Percentiles rank a stretch among this genome's conserved stretches.
Evolutionary conservation across 1,140 invertebrate genomes (phyloP).

Genomic region (Globodera rostochiensis): DNA sequence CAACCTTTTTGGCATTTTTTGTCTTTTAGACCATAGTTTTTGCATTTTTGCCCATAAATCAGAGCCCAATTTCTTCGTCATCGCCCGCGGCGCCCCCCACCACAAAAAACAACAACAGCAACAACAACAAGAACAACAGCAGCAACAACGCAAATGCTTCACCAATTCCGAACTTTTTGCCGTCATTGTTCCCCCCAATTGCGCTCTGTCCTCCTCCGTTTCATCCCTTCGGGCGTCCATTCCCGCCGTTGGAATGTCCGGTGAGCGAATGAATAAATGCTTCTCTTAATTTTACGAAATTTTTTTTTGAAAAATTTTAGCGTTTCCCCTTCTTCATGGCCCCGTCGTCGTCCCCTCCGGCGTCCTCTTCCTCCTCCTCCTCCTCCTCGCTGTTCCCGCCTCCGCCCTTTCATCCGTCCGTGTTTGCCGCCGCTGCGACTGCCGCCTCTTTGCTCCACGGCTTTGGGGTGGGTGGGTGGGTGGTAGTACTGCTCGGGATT

Average conservation of each 20-base stretch:
- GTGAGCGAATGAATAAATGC: neutral
- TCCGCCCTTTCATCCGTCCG: neutral
- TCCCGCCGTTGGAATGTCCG: neutral
- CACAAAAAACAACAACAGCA: neutral
- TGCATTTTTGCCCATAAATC: too few relatives aligned
- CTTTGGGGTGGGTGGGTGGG: slow-evolving; percentile 3
- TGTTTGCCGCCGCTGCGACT: slow-evolving; percentile 1
- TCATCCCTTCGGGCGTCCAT: neutral
- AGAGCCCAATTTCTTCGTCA: neutral
- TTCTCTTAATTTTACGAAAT: neutral
- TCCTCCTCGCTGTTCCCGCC: slow-evolving; percentile 12
- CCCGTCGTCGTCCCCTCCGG: neutral
- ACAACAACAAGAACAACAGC: neutral
- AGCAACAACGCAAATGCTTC: neutral
- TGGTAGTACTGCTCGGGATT: neutral
- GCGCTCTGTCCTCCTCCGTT: neutral
- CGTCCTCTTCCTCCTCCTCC: neutral
- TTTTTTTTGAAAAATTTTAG: neutral
- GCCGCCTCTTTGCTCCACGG: slow-evolving; percentile 24
- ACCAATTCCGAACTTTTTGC: neutral
- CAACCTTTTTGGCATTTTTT: too few relatives aligned
- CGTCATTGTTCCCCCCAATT: neutral
- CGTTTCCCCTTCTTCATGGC: neutral
- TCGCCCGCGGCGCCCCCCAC: neutral
- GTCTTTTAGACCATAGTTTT: too few relatives aligned